Evolutionary conservation across 2,797 vertebrate species (phyloP).

Genomic region (Melanogrammus aeglefinus): DNA sequence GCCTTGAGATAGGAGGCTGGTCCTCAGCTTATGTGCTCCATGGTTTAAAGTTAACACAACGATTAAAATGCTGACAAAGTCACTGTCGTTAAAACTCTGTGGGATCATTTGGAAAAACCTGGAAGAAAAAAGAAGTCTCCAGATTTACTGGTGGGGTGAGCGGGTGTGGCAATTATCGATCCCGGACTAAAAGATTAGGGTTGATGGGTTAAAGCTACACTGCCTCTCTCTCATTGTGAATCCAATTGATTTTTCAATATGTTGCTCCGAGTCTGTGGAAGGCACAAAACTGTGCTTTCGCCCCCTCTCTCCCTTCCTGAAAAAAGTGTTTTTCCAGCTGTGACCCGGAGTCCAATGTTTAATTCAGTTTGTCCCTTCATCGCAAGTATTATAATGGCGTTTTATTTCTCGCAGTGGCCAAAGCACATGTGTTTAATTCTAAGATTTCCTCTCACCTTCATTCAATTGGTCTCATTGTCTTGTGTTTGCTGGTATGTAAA

Average conservation of each 20-base stretch:
- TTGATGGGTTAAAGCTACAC: not conserved
- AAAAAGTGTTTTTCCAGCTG: not conserved
- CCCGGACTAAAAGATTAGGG: not conserved
- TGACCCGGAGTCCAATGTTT: not conserved
- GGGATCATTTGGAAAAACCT: not conserved
- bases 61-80: not conserved
- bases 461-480: too few species aligned
- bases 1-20: not conserved
- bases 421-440: not conserved
- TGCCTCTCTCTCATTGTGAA: not conserved
- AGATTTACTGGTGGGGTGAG: not conserved
- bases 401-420: not conserved
- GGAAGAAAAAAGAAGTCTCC: not conserved
- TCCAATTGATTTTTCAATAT: constrained; percentile 27
- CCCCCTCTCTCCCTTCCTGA: not conserved
- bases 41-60: not conserved
- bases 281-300: not conserved
- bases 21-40: not conserved
- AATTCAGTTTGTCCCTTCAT: not conserved
- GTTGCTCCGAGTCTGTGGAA: not conserved
- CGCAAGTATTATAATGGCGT: not conserved
- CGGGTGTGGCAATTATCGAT: not conserved
- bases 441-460: not conserved
- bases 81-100: constrained; percentile 13
- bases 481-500: not conserved